These are phyloP conservation scores for Drosophila histrio DNA, from an alignment of 2,888 invertebrate species.

Conservation along the genomic window DNA sequence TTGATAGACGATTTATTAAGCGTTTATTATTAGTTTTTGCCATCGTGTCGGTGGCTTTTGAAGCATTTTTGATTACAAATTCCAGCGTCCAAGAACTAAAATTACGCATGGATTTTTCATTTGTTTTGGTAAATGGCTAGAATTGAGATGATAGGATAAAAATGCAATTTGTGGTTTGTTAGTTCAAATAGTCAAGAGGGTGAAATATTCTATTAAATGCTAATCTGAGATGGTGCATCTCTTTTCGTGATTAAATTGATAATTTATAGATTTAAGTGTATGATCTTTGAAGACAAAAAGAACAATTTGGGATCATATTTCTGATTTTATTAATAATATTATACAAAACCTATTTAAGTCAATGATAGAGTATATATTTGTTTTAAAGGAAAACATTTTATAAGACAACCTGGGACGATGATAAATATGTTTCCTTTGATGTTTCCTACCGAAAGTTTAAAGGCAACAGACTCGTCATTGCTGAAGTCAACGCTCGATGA, in stretches of 20 bases:
- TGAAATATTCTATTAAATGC: not conserved
- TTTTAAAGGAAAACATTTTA: not conserved
- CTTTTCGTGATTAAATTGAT: not conserved
- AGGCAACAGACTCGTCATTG: not conserved
- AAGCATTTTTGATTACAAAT: conserved; percentile 73
- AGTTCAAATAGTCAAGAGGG: not conserved
- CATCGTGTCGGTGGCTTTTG: conserved; percentile 58
- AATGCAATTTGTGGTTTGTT: conserved; percentile 1
- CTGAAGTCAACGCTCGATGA: not conserved
- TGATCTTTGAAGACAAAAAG: too few relatives aligned
- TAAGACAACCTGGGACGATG: not conserved
- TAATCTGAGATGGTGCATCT: conserved; percentile 5
- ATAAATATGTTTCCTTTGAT: not conserved
- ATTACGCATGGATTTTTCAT: not conserved
- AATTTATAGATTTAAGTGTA: too few relatives aligned
- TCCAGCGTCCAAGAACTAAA: conserved; percentile 34
- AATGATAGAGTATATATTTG: too few relatives aligned
- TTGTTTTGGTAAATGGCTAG: not conserved
- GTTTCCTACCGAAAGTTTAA: not conserved
- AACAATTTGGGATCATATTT: too few relatives aligned
- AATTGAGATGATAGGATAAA: not conserved
- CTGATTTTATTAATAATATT: not conserved
- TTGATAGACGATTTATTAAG: conserved; percentile 77
- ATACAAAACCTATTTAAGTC: too few relatives aligned
- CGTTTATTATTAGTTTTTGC: conserved; percentile 75